Evolutionary conservation across 2,888 invertebrate genomes (phyloP), one percentile per base, ranked within the genome.

Genomic region (Ectemnius lituratus): DNA sequence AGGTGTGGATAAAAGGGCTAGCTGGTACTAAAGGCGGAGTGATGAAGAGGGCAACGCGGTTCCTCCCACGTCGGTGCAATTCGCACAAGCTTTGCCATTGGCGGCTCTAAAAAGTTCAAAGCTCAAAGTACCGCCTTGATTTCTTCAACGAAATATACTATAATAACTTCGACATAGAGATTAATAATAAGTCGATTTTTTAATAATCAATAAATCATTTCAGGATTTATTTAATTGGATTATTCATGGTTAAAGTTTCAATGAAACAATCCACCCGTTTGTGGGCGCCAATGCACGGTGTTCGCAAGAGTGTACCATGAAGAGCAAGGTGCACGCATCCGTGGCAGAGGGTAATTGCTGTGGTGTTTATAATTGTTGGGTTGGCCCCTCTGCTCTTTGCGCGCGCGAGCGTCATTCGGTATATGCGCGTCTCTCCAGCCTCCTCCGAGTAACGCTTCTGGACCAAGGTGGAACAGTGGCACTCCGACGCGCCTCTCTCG

Each of bases 361-460:
- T 75, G 78, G 83, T 87, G 85, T 87, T 87, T 86, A 86, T 87
- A 87, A 87, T 87, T 87, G 87, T 87, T 85, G 82, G 11, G 1
- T 8, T 81, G 75, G 76, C 76, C 78, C 75, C 64, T 78, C 73
- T 73, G 75, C 72, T 76, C 75, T 73, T 78, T 81, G 52, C n/a
- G 23, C 23, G 23, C 2, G 23, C 23, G 37, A 11, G 37, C 37
- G 5, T 37, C 8, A 37, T 8, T 8, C 28, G 28, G 78, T 75
- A 75, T 78, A 67, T 69, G 5, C 58, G 47, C 61, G 61, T 60
- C 68, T 71, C 84, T 81, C 63, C 61, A 73, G 61, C 60, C 62
- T 58, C 71, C 65, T 68, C 63, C 76, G 75, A 66, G 75, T 59
- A 70, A 70, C 71, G 73, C 73, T 70, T 66, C 8, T 37, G 37